These are phyloP conservation scores for Agonopterix arenella DNA, from an alignment of 2,888 invertebrate genomes.

Conservation along the genomic window DNA sequence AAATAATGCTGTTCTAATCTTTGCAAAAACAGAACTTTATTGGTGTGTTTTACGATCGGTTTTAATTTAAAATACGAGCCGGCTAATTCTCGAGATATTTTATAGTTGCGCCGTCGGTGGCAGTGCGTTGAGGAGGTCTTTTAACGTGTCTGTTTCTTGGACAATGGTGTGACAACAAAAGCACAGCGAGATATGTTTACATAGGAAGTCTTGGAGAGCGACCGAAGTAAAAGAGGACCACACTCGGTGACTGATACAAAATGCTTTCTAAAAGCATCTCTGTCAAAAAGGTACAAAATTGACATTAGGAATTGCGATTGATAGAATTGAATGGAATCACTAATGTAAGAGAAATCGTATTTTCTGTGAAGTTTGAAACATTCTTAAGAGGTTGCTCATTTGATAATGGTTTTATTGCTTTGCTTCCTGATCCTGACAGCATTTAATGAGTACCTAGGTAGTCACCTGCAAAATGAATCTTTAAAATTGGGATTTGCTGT, in stretches of 20 bases:
- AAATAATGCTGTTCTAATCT: conserved; percentile 28
- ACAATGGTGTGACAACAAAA: conserved; percentile 57
- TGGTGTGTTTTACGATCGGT: conserved; percentile 37
- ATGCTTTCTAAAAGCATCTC: conserved; percentile 6
- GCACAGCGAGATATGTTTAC: conserved; percentile 57
- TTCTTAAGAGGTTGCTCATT: too few species aligned
- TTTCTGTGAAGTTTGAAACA: too few species aligned
- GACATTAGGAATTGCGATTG: too few species aligned
- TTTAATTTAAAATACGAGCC: conserved; percentile 33
- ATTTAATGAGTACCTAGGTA: too few species aligned
- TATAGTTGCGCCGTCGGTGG: conserved; percentile 28
- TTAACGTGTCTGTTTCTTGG: conserved; percentile 28
- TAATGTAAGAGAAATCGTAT: too few species aligned
- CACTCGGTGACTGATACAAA: conserved; percentile 24
- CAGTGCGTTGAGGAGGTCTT: conserved; percentile 33
- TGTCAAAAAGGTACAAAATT: too few species aligned
- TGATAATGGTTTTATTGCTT: too few species aligned
- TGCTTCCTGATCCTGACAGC: too few species aligned
- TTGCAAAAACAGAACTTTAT: conserved; percentile 43
- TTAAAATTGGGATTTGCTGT: too few species aligned
- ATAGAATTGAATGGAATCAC: too few species aligned
- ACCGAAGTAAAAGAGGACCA: conserved; percentile 45
- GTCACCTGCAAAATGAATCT: too few species aligned
- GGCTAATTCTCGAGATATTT: conserved; percentile 20
- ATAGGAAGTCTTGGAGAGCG: conserved; percentile 24